phyloP scores from a whole-genome alignment of 2,113 vertebrate genomes.

The Pongo pygmaeus region DNA sequence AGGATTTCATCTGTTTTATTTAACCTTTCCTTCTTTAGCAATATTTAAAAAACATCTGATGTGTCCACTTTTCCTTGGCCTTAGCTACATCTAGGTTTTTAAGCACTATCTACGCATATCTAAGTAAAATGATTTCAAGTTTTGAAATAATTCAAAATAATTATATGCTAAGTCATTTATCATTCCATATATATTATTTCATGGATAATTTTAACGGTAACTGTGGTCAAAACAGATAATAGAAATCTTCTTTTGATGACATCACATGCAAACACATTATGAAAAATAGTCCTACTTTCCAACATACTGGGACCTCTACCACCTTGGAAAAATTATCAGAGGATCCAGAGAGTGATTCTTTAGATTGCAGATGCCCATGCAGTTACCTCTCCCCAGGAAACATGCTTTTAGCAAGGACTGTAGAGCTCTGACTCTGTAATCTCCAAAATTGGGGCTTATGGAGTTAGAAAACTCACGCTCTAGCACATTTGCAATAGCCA shows the following conservation, averaged over 20 bases:
- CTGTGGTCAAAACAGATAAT: neutral
- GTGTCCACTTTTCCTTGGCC: neutral
- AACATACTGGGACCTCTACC: neutral
- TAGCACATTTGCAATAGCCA: neutral
- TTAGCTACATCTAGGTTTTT: neutral
- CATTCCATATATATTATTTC: neutral
- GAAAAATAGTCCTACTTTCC: neutral
- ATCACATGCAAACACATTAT: neutral
- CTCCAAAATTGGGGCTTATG: neutral
- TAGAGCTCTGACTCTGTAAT: neutral
- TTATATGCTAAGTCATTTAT: neutral
- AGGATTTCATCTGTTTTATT: conserved; percentile 36
- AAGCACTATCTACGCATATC: neutral
- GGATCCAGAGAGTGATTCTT: neutral
- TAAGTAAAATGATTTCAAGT: neutral
- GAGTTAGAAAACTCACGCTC: neutral
- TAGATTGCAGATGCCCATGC: neutral
- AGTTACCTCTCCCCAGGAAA: neutral
- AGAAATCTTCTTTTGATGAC: neutral
- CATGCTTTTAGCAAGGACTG: neutral
- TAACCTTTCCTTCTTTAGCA: conserved; percentile 43
- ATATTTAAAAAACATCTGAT: neutral
- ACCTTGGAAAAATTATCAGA: neutral
- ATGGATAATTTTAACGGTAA: neutral
- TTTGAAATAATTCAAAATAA: neutral